Evolutionary conservation across 2,113 vertebrate species (phyloP).

Genomic region (Mobula hypostoma): DNA sequence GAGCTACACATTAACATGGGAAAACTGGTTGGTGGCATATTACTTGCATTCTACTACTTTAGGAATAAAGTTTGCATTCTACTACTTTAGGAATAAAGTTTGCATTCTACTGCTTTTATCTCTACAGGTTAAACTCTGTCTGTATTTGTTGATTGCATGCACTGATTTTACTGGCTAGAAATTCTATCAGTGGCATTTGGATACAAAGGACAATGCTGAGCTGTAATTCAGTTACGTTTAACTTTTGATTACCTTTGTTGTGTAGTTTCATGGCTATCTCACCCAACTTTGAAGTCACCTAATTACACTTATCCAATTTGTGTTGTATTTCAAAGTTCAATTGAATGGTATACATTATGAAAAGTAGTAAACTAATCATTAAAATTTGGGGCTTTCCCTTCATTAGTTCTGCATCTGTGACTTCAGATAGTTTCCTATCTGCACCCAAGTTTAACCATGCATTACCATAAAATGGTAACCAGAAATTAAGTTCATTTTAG

Average conservation of each 20-base stretch:
- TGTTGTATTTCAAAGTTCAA: not conserved
- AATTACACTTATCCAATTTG: not conserved
- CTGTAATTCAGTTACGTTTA: not conserved
- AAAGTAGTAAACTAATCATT: not conserved
- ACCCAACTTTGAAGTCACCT: not conserved
- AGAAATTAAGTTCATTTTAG: not conserved
- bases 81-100: not conserved
- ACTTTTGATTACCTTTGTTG: not conserved
- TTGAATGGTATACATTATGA: not conserved
- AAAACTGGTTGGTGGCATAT: not conserved
- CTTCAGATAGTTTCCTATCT: not conserved
- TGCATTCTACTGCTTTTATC: not conserved
- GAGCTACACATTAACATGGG: not conserved
- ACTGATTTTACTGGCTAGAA: not conserved
- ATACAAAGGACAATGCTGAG: too few species aligned
- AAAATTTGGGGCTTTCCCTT: not conserved
- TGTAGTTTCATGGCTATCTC: not conserved
- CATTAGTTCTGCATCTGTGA: not conserved
- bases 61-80: not conserved
- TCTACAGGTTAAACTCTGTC: not conserved
- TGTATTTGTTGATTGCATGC: not conserved
- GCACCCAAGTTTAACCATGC: not conserved
- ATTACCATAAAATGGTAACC: not conserved
- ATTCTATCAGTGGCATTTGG: too few species aligned
- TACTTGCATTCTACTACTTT: not conserved